Evolutionary conservation across 2,888 invertebrate species (phyloP), one percentile per base, ranked within the genome.

Genomic region (Dorcus parallelipipedus): DNA sequence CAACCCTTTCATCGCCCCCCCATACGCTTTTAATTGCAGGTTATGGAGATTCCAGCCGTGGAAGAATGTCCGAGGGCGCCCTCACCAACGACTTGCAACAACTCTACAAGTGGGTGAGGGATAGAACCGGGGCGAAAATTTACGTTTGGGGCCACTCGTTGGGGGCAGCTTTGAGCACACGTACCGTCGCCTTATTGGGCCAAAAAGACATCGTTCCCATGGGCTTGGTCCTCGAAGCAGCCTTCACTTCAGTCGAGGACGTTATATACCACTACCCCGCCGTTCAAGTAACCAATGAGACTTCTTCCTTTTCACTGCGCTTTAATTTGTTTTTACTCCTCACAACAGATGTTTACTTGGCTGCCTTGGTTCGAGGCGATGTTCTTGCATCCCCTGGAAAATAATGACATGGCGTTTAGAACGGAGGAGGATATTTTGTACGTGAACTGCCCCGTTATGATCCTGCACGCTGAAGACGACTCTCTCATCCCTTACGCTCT

Each of bases 61-160:
- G 69, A 9, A 50, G 56, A 2, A 60, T 76, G 17, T 68, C 73
- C 3, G 77, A 77, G 67, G 62, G 68, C 53, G 68, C 66, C 38
- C 73, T 77, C 1, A 71, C 74, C 9, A 66, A 69, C 58, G 77
- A 77, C 59, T 73, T 73, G 33, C 56, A 72, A 17, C 71, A 74
- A 63, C 54, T 77, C n/a, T 76, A 73, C 60, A 62, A 70, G 50
- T 73, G 74, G 74, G 58, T 77, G 2, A 50, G 60, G n/a, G 14
- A 9, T 5, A 63, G 64, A 9, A 67, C 64, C 51, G 72, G 73
- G 7, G 62, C 69, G 4, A 66, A 64, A 14, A 72, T 77, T 54
- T 76, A 71, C 63, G 63, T 77, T 49, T 77, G 76, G 76, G 76
- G 75, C 0, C 77, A 76, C 59, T 77, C 77, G 2, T 58, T 77